Evolutionary conservation across 2,797 vertebrate species (phyloP).

Genomic region (Echeneis naucrates): DNA sequence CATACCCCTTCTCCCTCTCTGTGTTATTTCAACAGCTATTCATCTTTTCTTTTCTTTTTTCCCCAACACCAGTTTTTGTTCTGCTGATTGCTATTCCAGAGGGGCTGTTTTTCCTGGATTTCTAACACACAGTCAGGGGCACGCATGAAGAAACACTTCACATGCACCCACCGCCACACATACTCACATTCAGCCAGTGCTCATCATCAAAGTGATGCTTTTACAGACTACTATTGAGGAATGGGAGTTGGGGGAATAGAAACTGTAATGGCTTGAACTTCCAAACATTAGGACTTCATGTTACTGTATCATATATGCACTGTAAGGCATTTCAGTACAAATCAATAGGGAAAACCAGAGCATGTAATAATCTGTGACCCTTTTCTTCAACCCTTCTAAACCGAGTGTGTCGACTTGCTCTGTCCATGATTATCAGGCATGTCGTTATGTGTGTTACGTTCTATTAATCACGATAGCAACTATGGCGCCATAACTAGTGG

Average conservation of each 20-base stretch:
- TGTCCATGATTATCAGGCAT: too few relatives aligned
- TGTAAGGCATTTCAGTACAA: constrained; percentile 35
- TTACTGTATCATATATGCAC: constrained; percentile 52
- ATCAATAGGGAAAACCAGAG: constrained; percentile 36
- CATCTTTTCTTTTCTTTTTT: constrained; percentile 61
- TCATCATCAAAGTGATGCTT: constrained; percentile 67
- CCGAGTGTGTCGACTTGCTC: too few relatives aligned
- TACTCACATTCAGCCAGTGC: constrained; percentile 11
- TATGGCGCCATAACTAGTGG: too few relatives aligned
- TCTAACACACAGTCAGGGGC: constrained; percentile 28
- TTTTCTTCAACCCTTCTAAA: constrained; percentile 26
- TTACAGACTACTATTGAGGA: constrained; percentile 63
- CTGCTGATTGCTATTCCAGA: constrained; percentile 72
- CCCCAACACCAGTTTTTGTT: constrained; percentile 63
- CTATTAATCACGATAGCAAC: too few relatives aligned
- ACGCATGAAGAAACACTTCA: constrained; percentile 21
- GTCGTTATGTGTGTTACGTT: too few relatives aligned
- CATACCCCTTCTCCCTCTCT: constrained; percentile 40
- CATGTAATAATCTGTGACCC: constrained; percentile 21
- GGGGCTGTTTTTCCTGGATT: constrained; percentile 50
- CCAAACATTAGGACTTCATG: constrained; percentile 57
- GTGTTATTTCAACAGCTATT: constrained; percentile 75
- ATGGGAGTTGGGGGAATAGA: constrained; percentile 55
- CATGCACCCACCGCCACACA: constrained; percentile 17
- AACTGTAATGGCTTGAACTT: constrained; percentile 54